Base-by-base conservation (phyloP, 2,888 invertebrate species). In the Perithous albicinctus region DNA sequence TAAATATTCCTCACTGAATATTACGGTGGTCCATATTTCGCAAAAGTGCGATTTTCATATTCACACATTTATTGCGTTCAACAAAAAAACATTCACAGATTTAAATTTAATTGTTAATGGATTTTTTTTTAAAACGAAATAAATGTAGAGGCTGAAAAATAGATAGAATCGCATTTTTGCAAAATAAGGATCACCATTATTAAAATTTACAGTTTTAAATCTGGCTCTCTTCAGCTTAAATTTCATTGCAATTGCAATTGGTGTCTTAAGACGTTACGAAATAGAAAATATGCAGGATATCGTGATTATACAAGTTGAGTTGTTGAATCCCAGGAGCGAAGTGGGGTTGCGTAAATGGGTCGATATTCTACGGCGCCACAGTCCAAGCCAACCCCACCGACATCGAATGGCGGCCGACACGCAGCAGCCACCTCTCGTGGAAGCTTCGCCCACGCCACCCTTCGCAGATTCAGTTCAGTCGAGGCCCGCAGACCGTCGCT, bases 281-380 rank as follows among this genome's bases (percentile, higher is more conserved):
- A 66, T 70, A 7, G 4, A 18, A 26, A 20, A 6, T 15, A 7
- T 29, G 46, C 12, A 41, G 43, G 29, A 15, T 66, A 66, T 54
- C 32, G 38, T 51, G n/a, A n/a, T n/a, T 8, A 35, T 66, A 32
- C 41, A 51, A 54, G 48, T 38, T 51, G 26, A 23, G 46, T 78
- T 46, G n/a, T 78, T 48, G 74, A 70, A 78, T 12, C 32, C 51
- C 48, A 61, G 26, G 64, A 48, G 38, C 48, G 64, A 67, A 38
- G 85, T 51, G 23, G 76, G 82, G 85, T 74, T 81, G 83, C 82
- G 84, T 82, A 78, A n/a, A 83, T 80, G 85, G 87, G 84, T 87
- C 87, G 87, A 87, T 87, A 87, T 85, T 84, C 79, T 23, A 82
- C 85, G 86, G 85, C 87, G 87, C 86, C 86, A n/a, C n/a, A 86